These are phyloP conservation scores for Teleopsis dalmanni DNA, from an alignment of 1,140 invertebrate genomes.

Conservation along the genomic window DNA sequence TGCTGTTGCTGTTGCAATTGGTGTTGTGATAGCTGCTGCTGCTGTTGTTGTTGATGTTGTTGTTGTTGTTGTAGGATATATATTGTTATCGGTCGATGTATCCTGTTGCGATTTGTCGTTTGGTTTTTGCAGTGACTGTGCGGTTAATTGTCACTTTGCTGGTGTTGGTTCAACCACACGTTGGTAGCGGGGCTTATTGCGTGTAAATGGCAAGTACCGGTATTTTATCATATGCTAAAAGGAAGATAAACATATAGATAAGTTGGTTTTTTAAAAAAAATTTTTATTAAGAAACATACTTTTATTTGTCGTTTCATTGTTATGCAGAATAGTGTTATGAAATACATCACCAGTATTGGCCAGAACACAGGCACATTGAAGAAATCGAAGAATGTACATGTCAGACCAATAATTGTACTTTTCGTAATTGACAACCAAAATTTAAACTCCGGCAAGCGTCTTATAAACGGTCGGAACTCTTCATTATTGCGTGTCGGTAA, in stretches of 20 bases:
- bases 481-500: constrained; percentile 91
- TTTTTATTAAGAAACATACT: constrained; percentile 51
- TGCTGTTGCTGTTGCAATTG: constrained; percentile 10
- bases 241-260: constrained; percentile 12
- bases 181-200: constrained; percentile 92
- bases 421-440: constrained; percentile 98
- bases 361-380: constrained; percentile 99
- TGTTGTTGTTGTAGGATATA: constrained; percentile 13
- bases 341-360: constrained; percentile 99
- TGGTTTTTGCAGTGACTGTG: constrained; percentile 39
- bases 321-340: constrained; percentile 94
- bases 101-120: constrained; percentile 27
- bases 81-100: constrained; percentile 17
- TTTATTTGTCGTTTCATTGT: constrained; percentile 99
- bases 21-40: background rate
- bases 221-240: constrained; percentile 99
- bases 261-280: background rate
- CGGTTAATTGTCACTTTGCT: constrained; percentile 48
- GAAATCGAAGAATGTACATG: constrained; percentile 94
- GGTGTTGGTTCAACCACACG: constrained; percentile 48
- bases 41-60: constrained; percentile 9
- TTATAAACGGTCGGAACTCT: constrained; percentile 97
- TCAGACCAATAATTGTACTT: constrained; percentile 83
- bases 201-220: constrained; percentile 95
- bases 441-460: constrained; percentile 97